These are phyloP conservation scores for Lacerta agilis DNA, from an alignment of 2,797 vertebrate genomes.

Conservation along the genomic window DNA sequence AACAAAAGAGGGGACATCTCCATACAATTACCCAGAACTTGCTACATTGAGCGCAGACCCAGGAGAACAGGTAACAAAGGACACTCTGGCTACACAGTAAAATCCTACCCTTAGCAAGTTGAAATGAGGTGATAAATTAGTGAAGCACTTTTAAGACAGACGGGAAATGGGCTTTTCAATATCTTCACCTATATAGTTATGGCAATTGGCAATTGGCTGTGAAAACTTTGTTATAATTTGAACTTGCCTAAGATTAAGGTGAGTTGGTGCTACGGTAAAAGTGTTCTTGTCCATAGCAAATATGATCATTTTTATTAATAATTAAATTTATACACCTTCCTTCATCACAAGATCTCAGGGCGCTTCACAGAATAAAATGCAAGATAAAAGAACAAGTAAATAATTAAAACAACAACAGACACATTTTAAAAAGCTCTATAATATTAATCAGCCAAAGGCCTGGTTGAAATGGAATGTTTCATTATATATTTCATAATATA, in stretches of 20 bases:
- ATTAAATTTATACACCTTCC: no score
- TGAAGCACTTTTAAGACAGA: constrained; percentile 33
- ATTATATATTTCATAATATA: no score
- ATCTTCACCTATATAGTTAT: neutral
- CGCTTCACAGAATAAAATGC: no score
- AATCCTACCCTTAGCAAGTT: neutral
- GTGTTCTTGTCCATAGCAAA: no score
- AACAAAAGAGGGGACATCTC: constrained; percentile 26
- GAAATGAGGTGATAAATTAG: constrained; percentile 7
- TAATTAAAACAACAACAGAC: no score
- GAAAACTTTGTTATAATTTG: neutral
- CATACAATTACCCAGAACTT: neutral
- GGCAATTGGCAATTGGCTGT: neutral
- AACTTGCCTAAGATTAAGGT: neutral
- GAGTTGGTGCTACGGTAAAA: neutral
- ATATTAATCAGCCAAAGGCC: no score
- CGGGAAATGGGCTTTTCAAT: neutral
- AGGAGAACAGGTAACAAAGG: constrained; percentile 42
- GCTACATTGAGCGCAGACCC: constrained; percentile 34
- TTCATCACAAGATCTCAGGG: no score
- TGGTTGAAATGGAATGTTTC: no score
- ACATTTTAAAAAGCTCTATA: no score
- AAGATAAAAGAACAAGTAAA: no score
- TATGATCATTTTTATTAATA: no score
- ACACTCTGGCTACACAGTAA: neutral